A percentile compares a stretch with the other conserved stretches of the same genome.
These are phyloP conservation scores for silkworm (Bombyx mori) DNA, from an alignment of 1,140 invertebrate genomes.

Conservation along the genomic window ASM3026992v2 NC_085112.1:6193001-6193500, in stretches of 20 bases:
- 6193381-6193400: too few relatives aligned
- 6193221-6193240: conserved; percentile 50
- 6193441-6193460: too few relatives aligned
- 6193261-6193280: conserved; percentile 67
- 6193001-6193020: too few relatives aligned
- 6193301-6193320: conserved; percentile 36
- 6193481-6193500: too few relatives aligned
- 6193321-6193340: conserved; percentile 38
- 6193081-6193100: too few relatives aligned
- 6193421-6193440: too few relatives aligned
- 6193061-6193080: too few relatives aligned
- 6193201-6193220: conserved; percentile 65
- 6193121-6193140: neutral
- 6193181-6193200: conserved; percentile 59
- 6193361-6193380: conserved; percentile 7
- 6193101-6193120: too few relatives aligned
- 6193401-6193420: too few relatives aligned
- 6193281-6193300: conserved; percentile 69
- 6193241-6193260: conserved; percentile 48
- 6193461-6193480: too few relatives aligned
- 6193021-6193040: too few relatives aligned
- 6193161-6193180: conserved; percentile 33
- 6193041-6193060: too few relatives aligned
- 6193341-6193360: conserved; percentile 49
- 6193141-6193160: conserved; percentile 26